A percentile compares a stretch with the other conserved stretches of the same genome.
phyloP scores from a whole-genome alignment of 1,140 invertebrate genomes.

The Lamellibrachia luymesi region DNA sequence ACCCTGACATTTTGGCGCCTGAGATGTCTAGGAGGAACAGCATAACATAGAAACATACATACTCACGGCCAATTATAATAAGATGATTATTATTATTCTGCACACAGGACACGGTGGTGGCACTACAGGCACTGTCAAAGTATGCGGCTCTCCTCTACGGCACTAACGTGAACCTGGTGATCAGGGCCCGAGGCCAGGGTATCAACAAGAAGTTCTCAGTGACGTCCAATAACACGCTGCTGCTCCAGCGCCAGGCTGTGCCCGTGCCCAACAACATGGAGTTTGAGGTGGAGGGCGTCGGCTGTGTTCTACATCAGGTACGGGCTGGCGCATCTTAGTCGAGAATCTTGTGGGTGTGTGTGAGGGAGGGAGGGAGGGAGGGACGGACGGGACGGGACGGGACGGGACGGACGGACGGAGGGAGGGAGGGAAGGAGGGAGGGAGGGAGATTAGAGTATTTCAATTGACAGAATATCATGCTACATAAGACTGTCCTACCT shows the following conservation, averaged over 20 bases:
- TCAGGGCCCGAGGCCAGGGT: constrained; percentile 32
- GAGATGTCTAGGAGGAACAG: no score
- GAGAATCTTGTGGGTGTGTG: constrained; percentile 68
- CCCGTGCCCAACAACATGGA: constrained; percentile 37
- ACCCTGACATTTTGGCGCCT: background rate
- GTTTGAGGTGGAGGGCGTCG: constrained; percentile 79
- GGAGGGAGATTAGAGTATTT: no score
- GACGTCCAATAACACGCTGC: constrained; percentile 38
- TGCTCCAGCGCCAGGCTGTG: constrained; percentile 34
- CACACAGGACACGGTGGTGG: constrained; percentile 59
- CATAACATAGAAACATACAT: no score
- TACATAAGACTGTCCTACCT: no score
- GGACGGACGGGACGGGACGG: no score
- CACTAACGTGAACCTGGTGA: constrained; percentile 31
- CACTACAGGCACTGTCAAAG: constrained; percentile 56
- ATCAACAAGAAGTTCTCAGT: constrained; percentile 31
- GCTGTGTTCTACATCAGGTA: constrained; percentile 78
- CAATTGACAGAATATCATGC: no score
- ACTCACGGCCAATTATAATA: background rate
- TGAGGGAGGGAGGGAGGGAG: constrained; percentile 40
- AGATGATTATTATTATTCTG: constrained; percentile 2
- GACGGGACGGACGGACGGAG: no score
- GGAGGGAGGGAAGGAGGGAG: no score
- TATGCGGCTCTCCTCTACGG: constrained; percentile 44
- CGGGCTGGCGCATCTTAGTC: no score